Conservation (phyloP, 2,888 invertebrate species). For the Dorcus parallelipipedus region DNA sequence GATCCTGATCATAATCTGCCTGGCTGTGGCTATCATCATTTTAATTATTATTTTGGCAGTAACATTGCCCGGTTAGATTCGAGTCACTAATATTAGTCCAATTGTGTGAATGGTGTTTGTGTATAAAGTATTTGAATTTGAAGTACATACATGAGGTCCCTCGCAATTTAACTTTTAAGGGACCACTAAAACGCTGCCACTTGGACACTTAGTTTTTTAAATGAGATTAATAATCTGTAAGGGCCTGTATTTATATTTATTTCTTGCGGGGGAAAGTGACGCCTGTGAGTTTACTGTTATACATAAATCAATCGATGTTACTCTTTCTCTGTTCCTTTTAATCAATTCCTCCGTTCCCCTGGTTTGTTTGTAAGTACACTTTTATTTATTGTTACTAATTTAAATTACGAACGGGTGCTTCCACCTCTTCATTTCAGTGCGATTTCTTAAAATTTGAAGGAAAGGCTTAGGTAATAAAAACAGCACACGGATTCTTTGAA, state of each 20-base stretch:
- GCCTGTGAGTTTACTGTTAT: no score
- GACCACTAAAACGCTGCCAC: slow-evolving; percentile 1
- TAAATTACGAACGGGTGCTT: not conserved
- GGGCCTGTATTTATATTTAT: no score
- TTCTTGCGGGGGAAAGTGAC: no score
- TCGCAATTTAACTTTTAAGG: not conserved
- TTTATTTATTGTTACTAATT: not conserved
- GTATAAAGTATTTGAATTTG: not conserved
- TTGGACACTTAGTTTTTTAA: not conserved
- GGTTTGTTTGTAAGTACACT: no score
- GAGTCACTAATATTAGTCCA: not conserved
- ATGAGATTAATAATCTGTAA: no score
- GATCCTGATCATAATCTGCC: slow-evolving; percentile 84
- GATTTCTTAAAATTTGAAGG: not conserved
- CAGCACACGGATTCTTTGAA: slow-evolving; percentile 2
- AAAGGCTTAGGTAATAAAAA: slow-evolving; percentile 10
- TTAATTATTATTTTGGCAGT: slow-evolving; percentile 68
- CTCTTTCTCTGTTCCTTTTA: not conserved
- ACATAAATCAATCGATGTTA: not conserved
- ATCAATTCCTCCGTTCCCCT: not conserved
- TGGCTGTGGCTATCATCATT: slow-evolving; percentile 73
- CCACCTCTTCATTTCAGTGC: not conserved
- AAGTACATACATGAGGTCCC: not conserved
- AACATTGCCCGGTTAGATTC: slow-evolving; percentile 15
- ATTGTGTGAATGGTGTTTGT: not conserved